Conservation (phyloP, 2,113 vertebrate species). For the Catharus bicknelli region DNA sequence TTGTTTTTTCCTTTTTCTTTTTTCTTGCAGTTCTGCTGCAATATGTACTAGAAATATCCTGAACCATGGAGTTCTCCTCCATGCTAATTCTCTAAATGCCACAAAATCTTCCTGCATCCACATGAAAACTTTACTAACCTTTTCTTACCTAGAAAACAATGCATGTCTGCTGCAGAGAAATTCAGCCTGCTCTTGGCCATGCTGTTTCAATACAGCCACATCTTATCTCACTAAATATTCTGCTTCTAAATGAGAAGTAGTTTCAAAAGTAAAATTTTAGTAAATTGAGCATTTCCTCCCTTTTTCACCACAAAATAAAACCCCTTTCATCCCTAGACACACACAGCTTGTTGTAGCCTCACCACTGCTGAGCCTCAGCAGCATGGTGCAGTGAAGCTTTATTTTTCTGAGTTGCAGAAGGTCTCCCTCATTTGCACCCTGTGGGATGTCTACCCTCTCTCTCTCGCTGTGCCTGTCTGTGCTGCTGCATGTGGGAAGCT, state of each 20-base stretch:
- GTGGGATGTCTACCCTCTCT: accelerated
- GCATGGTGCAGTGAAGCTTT: not conserved
- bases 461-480: not conserved
- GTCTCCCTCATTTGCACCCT: too few species aligned
- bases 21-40: not conserved
- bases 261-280: not conserved
- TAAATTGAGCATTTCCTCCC: not conserved
- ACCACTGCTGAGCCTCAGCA: not conserved
- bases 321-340: not conserved
- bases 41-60: not conserved
- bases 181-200: not conserved
- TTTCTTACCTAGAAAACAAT: not conserved
- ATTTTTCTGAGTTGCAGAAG: not conserved
- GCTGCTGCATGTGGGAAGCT: not conserved
- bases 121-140: not conserved
- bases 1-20: not conserved
- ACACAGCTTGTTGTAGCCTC: not conserved
- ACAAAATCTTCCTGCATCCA: not conserved
- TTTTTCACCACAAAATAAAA: not conserved
- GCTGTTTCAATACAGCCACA: not conserved
- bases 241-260: not conserved
- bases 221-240: not conserved
- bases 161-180: not conserved
- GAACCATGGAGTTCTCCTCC: not conserved
- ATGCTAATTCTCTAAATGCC: constrained; percentile 14